These are phyloP conservation scores for Heterotilapia buettikoferi DNA, from an alignment of 2,113 vertebrate genomes.

Conservation along the genomic window DNA sequence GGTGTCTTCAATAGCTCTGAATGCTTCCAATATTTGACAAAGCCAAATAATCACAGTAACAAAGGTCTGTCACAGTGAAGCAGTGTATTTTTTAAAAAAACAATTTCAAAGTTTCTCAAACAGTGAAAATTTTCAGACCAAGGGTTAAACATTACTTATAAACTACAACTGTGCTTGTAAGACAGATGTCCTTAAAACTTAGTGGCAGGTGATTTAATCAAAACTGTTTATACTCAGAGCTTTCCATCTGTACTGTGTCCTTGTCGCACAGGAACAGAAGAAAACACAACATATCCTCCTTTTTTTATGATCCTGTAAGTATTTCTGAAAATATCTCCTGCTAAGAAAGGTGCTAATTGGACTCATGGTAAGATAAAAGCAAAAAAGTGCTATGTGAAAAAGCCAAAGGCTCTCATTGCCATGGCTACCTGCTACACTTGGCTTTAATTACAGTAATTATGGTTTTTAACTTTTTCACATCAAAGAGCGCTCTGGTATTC, in stretches of 20 bases:
- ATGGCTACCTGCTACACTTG: slow-evolving; percentile 25
- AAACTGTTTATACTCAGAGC: not conserved
- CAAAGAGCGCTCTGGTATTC: not conserved
- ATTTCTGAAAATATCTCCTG: not conserved
- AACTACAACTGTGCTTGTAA: not conserved
- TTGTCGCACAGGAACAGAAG: not conserved
- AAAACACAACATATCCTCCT: not conserved
- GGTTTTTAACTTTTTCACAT: slow-evolving; percentile 29
- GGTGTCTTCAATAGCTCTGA: not conserved
- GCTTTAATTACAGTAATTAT: slow-evolving; percentile 42
- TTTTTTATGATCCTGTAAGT: not conserved
- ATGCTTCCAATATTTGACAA: not conserved
- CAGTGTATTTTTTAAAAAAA: not conserved
- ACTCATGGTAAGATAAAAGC: slow-evolving; percentile 9
- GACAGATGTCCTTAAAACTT: not conserved
- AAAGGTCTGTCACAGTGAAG: not conserved
- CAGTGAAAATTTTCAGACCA: not conserved
- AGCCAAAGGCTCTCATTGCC: slow-evolving; percentile 29
- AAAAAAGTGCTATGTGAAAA: not conserved
- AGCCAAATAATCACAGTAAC: not conserved
- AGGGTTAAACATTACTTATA: not conserved
- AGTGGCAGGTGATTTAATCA: not conserved
- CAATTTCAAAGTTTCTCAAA: not conserved
- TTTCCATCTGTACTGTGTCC: not conserved
- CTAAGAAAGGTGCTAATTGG: slow-evolving; percentile 40